These are phyloP conservation scores for Rhyacophila evoluta DNA, from an alignment of 2,888 invertebrate species.

Conservation along the genomic window DNA sequence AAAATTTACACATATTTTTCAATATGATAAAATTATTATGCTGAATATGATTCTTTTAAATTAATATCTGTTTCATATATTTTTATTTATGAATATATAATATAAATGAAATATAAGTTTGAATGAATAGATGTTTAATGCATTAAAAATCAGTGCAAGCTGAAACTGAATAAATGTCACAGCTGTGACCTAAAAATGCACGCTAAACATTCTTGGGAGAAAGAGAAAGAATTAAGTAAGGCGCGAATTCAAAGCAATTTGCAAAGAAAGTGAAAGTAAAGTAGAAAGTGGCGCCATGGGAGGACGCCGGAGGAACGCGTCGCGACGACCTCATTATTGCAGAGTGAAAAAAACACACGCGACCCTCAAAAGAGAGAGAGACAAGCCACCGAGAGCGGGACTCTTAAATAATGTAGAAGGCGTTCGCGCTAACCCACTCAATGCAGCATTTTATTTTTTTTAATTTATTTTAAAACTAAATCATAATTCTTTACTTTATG, in stretches of 20 bases:
- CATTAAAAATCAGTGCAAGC: background rate
- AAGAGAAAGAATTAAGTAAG: slow-evolving; percentile 7
- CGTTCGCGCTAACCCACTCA: slow-evolving; percentile 33
- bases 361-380: slow-evolving; percentile 17
- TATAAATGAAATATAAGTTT: too few relatives aligned
- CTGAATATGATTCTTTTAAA: too few relatives aligned
- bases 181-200: slow-evolving; percentile 24
- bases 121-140: too few relatives aligned
- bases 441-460: background rate
- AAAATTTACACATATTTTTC: too few relatives aligned
- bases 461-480: background rate
- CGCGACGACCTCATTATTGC: slow-evolving; percentile 53
- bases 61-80: too few relatives aligned
- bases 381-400: slow-evolving; percentile 20
- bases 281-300: slow-evolving; percentile 34
- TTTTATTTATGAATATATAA: too few relatives aligned
- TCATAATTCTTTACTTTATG: too few relatives aligned
- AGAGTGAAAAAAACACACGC: slow-evolving; percentile 34
- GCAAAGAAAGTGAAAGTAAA: slow-evolving; percentile 44
- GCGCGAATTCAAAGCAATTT: slow-evolving; percentile 27
- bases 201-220: slow-evolving; percentile 9
- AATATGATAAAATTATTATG: too few relatives aligned
- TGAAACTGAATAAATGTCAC: background rate
- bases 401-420: slow-evolving; percentile 49
- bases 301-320: slow-evolving; percentile 23